A percentile compares a stretch with the other conserved stretches of the same genome.
Evolutionary conservation across 2,888 invertebrate species (phyloP).

Genomic region (Polylopha cassiicola): DNA sequence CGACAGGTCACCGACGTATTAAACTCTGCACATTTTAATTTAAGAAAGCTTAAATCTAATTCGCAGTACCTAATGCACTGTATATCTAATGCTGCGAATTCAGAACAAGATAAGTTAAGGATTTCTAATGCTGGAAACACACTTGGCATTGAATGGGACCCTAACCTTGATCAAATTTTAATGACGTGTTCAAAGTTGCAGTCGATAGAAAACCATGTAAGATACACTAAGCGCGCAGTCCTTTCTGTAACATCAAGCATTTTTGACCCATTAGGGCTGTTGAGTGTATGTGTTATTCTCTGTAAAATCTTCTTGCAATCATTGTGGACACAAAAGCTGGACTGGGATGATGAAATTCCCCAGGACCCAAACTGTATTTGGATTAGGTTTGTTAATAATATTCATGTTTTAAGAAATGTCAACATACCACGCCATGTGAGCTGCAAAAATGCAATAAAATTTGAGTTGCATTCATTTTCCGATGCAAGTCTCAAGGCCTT

Average conservation of each 20-base stretch:
- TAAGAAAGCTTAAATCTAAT: slow-evolving; percentile 13
- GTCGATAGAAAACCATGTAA: neutral
- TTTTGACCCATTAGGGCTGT: slow-evolving; percentile 7
- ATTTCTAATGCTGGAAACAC: slow-evolving; percentile 5
- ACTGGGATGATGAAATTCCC: slow-evolving; percentile 9
- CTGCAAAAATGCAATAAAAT: neutral
- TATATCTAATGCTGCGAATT: neutral
- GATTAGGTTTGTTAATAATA: neutral
- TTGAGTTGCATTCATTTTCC: slow-evolving; percentile 4
- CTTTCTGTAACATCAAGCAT: neutral
- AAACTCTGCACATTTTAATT: slow-evolving; percentile 6
- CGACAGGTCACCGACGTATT: neutral
- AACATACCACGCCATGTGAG: neutral
- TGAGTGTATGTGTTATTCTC: slow-evolving; percentile 8
- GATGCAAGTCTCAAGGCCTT: slow-evolving; percentile 5
- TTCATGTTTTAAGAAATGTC: neutral
- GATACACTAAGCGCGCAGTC: neutral
- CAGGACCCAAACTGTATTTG: neutral
- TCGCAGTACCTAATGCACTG: slow-evolving; percentile 1
- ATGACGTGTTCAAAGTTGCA: neutral
- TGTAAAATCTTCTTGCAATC: slow-evolving; percentile 4
- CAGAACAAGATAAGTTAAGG: slow-evolving; percentile 11
- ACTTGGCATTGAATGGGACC: slow-evolving; percentile 15
- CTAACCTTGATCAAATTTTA: slow-evolving; percentile 5
- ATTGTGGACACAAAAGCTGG: slow-evolving; percentile 3